Evolutionary conservation across 1,140 invertebrate genomes (phyloP).

Genomic region (Scaptodrosophila lebanonensis): DNA sequence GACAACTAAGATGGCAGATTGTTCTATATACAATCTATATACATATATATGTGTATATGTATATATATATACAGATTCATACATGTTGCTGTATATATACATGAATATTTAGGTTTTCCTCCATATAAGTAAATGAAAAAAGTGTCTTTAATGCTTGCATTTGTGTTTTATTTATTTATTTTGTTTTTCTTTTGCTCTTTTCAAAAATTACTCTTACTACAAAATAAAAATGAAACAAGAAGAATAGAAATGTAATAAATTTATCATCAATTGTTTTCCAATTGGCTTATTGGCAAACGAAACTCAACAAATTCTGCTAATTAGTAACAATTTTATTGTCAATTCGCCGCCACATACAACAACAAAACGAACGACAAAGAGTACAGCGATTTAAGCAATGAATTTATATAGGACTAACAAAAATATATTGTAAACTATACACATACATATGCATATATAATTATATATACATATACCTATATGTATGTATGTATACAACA

Average conservation of each 20-base stretch:
- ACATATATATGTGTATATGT: constrained; percentile 22
- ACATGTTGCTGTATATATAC: constrained; percentile 38
- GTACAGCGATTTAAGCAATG: constrained; percentile 67
- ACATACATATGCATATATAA: constrained; percentile 48
- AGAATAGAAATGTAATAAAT: too few relatives aligned
- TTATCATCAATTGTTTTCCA: too few relatives aligned
- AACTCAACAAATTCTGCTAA: too few relatives aligned
- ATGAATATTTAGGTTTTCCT: constrained; percentile 19
- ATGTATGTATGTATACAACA: constrained; percentile 8
- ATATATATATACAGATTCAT: constrained; percentile 38
- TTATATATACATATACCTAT: constrained; percentile 21
- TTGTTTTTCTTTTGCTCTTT: background rate
- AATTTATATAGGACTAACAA: constrained; percentile 71
- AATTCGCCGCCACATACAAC: constrained; percentile 3
- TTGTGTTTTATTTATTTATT: constrained; percentile 1
- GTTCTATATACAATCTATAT: constrained; percentile 35
- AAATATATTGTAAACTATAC: constrained; percentile 66
- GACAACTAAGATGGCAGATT: constrained; percentile 17
- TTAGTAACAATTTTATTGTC: constrained; percentile 15
- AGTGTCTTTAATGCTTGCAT: too few relatives aligned
- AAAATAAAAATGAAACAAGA: too few relatives aligned
- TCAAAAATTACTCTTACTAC: too few relatives aligned
- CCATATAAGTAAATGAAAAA: too few relatives aligned
- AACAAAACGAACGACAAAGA: constrained; percentile 15
- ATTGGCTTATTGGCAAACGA: too few relatives aligned